phyloP scores from a whole-genome alignment of 2,113 vertebrate genomes.

The Myodes glareolus region DNA sequence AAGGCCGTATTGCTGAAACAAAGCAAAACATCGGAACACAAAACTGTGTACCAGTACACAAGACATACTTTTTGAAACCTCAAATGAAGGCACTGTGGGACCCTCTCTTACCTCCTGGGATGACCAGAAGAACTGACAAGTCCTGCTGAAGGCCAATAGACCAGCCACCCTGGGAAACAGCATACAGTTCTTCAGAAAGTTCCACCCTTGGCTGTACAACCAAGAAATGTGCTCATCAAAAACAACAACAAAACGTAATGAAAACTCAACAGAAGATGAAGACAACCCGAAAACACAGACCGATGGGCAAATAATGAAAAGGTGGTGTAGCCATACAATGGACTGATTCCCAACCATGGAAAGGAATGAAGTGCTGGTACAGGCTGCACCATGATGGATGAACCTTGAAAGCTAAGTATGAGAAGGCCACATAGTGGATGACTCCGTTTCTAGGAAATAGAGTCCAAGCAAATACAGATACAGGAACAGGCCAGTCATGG shows the following conservation, averaged over 20 bases:
- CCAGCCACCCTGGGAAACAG: not conserved
- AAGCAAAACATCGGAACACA: not conserved
- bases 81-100: not conserved
- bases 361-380: not conserved
- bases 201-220: not conserved
- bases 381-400: not conserved
- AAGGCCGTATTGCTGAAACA: not conserved
- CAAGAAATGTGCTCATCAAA: not conserved
- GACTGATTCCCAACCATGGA: not conserved
- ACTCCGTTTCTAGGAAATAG: not conserved
- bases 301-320: not conserved
- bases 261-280: not conserved
- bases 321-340: not conserved
- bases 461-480: not conserved
- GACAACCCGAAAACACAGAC: not conserved
- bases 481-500: not conserved
- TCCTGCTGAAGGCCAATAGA: not conserved
- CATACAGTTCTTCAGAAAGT: not conserved
- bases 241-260: not conserved
- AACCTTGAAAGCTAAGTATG: not conserved
- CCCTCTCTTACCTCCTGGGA: not conserved
- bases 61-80: not conserved
- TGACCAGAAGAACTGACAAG: not conserved
- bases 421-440: not conserved
- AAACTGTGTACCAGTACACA: not conserved